Conservation (phyloP, 1,140 invertebrate genomes). For the Sycophila sp. region DNA sequence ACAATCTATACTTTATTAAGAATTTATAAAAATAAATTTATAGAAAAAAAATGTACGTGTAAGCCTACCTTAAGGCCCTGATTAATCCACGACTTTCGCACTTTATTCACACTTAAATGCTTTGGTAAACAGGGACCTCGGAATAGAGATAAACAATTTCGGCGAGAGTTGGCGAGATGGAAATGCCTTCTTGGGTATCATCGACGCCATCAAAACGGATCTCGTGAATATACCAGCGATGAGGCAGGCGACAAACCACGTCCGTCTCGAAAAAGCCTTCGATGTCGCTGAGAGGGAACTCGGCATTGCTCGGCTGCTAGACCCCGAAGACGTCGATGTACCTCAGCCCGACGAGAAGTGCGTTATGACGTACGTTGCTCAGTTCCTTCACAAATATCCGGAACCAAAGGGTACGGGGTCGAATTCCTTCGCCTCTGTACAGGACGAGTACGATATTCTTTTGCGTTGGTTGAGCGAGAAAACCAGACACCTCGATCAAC, state of each 20-base stretch:
- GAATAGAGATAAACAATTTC: slow-evolving; percentile 93
- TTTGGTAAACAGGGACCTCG: slow-evolving; percentile 75
- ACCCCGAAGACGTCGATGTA: slow-evolving; percentile 97
- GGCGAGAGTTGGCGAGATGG: slow-evolving; percentile 97
- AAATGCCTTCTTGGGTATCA: slow-evolving; percentile 93
- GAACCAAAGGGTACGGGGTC: slow-evolving; percentile 77
- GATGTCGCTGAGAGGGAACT: slow-evolving; percentile 91
- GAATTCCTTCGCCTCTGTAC: slow-evolving; percentile 78
- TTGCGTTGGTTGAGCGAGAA: slow-evolving; percentile 84
- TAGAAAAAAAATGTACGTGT: too few species aligned
- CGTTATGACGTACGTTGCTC: slow-evolving; percentile 99
- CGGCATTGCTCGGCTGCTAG: slow-evolving; percentile 91
- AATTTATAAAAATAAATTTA: background rate
- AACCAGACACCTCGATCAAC: slow-evolving; percentile 75
- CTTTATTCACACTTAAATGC: background rate
- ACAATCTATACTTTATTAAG: too few species aligned
- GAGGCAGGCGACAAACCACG: slow-evolving; percentile 79
- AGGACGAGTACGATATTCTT: slow-evolving; percentile 83
- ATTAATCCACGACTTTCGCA: background rate
- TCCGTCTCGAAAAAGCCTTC: slow-evolving; percentile 92
- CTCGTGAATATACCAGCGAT: slow-evolving; percentile 88
- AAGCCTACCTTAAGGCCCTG: too few species aligned
- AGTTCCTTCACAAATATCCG: slow-evolving; percentile 96
- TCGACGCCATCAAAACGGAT: slow-evolving; percentile 94
- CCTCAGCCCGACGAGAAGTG: slow-evolving; percentile 97